Base-by-base conservation (phyloP, 1,140 invertebrate genomes). In the Heterodera carotae region DNA sequence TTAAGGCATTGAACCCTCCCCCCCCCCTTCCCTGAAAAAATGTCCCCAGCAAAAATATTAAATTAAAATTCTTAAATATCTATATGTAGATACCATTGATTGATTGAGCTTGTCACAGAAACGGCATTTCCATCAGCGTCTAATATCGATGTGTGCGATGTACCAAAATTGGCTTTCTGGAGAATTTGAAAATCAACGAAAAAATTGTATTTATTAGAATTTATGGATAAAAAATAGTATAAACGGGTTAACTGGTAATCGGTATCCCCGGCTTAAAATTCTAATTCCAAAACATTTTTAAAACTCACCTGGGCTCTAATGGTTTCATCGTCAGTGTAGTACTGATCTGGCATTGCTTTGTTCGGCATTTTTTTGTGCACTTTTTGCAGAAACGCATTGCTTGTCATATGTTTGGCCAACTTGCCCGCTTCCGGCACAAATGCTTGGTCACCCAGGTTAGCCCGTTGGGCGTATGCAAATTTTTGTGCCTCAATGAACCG, bases 401-500 rank as follows among this genome's bases (percentile, higher is more conserved):
- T 85, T 22, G 81, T 85, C 84, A 87, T 82, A 27, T 84, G 76
- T 31, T 83, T 69, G n/a, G 83, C 85, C 53, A 86, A 75, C 18
- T 78, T 56, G 34, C 53, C 71, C 4, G 85, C 88, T 34, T 93
- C 90, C 86, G 92, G 89, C 31, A 92, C 90, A 88, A 92, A 94
- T 74, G 91, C 89, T 18, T 90, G 90, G 90, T 98, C 96, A 0
- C 93, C 95, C 22, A 98, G 87, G 83, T 92, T 90, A 3, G 92
- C 92, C 76, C 95, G 90, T 75, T 91, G 91, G 0, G 94, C 94
- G 86, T 93, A 98, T 0, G 93, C 93, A 88, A 93, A 94, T 88
- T 99, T 99, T 80, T 94, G 92, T 0, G 94, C 91, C 88, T 99
- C 96, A 15, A 92, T 90, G 29, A 97, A 92, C 77, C 93, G 91